A percentile compares a stretch with the other conserved stretches of the same genome.
Evolutionary conservation across 2,888 invertebrate genomes (phyloP).

Genomic region (Drosophila rellima): DNA sequence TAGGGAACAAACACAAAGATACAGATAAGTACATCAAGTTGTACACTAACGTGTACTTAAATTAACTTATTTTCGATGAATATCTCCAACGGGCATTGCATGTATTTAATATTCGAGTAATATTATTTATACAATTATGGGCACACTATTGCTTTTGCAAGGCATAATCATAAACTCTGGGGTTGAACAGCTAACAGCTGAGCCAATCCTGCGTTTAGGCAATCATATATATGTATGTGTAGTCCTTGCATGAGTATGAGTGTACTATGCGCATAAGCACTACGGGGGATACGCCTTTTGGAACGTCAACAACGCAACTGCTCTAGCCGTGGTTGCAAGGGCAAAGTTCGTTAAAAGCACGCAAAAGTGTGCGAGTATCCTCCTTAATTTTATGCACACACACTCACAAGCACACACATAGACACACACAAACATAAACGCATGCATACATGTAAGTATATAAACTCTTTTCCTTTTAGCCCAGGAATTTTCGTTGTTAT

Average conservation of each 20-base stretch:
- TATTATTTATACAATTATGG: slow-evolving; percentile 28
- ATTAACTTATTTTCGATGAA: slow-evolving; percentile 1
- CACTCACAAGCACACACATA: slow-evolving; percentile 4
- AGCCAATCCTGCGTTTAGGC: slow-evolving; percentile 68
- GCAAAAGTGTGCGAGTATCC: slow-evolving; percentile 31
- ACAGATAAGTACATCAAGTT: background rate
- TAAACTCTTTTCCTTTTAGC: slow-evolving; percentile 59
- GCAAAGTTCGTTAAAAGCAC: slow-evolving; percentile 28
- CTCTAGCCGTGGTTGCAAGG: slow-evolving; percentile 44
- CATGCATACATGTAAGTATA: slow-evolving; percentile 22
- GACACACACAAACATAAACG: background rate
- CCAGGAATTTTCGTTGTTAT: slow-evolving; percentile 68
- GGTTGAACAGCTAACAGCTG: slow-evolving; percentile 55
- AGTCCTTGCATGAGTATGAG: slow-evolving; percentile 10
- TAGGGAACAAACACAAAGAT: no score
- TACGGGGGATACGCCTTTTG: slow-evolving; percentile 51
- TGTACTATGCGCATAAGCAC: slow-evolving; percentile 45
- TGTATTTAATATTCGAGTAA: slow-evolving; percentile 6
- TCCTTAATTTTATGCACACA: slow-evolving; percentile 24
- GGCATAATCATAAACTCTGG: slow-evolving; percentile 27
- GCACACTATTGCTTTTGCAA: slow-evolving; percentile 15
- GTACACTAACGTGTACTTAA: background rate
- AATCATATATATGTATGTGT: slow-evolving; percentile 41
- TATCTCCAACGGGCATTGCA: slow-evolving; percentile 8
- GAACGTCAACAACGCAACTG: slow-evolving; percentile 32